phyloP scores from a whole-genome alignment of 2,113 vertebrate species.

The Hemiscyllium ocellatum region DNA sequence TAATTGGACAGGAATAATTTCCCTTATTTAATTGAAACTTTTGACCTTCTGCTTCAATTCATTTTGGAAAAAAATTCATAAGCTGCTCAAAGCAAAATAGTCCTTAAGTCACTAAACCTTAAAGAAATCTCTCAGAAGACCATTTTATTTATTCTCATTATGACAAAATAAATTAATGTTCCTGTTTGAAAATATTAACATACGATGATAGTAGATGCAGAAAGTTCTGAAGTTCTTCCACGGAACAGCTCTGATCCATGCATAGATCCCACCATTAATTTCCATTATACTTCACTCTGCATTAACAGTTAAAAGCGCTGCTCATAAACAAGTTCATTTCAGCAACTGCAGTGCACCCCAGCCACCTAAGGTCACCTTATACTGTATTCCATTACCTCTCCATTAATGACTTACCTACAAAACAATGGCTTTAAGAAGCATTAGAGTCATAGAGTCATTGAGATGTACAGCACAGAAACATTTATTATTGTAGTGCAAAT shows the following conservation, averaged over 20 bases:
- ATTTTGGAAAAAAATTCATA: neutral
- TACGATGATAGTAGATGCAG: neutral
- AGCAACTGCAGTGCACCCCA: slow-evolving; percentile 2
- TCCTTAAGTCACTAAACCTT: neutral
- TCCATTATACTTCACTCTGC: neutral
- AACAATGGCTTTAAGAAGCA: neutral
- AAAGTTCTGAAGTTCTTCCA: neutral
- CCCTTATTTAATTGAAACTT: neutral
- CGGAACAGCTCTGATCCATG: neutral
- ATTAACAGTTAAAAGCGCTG: neutral
- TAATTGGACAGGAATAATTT: neutral
- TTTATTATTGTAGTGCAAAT: neutral
- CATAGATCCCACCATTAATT: neutral
- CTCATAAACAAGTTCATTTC: neutral
- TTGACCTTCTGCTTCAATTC: neutral
- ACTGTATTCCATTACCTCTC: neutral
- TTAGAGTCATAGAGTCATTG: neutral
- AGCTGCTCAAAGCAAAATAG: neutral
- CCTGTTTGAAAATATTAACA: neutral
- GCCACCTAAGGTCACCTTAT: slow-evolving; percentile 23
- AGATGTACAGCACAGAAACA: too few species aligned
- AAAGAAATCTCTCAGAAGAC: neutral
- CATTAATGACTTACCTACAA: slow-evolving; percentile 7
- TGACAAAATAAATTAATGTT: neutral
- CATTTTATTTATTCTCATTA: neutral